A percentile compares a stretch with the other conserved stretches of the same genome.
Evolutionary conservation across 2,888 invertebrate genomes (phyloP).

Genomic region (Elegia similella): DNA sequence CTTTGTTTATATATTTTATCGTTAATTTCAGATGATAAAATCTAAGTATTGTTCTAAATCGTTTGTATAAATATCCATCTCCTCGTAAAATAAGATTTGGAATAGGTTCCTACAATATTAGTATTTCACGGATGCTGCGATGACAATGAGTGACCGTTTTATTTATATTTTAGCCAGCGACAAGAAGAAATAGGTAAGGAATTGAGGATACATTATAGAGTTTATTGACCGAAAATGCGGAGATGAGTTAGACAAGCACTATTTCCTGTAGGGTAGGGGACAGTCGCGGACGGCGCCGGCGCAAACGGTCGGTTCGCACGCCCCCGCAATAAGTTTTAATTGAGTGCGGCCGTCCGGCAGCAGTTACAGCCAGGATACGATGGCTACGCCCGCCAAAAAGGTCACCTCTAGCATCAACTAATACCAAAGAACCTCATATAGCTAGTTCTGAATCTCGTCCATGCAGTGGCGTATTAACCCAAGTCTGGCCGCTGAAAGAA

Average conservation of each 20-base stretch:
- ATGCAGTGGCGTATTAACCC: too few relatives aligned
- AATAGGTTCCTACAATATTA: too few relatives aligned
- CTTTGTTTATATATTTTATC: too few relatives aligned
- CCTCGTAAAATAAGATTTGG: too few relatives aligned
- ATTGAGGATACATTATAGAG: constrained; percentile 31
- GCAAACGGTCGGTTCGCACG: constrained; percentile 66
- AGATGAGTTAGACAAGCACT: constrained; percentile 57
- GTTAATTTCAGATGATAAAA: too few relatives aligned
- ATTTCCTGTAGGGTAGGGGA: constrained; percentile 66
- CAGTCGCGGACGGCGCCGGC: constrained; percentile 27
- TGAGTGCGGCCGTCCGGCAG: constrained; percentile 43
- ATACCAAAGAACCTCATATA: too few relatives aligned
- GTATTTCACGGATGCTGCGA: neutral
- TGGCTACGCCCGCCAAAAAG: constrained; percentile 42
- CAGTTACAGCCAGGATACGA: constrained; percentile 60
- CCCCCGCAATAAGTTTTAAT: constrained; percentile 78
- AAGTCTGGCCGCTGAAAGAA: too few relatives aligned
- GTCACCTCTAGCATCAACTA: neutral
- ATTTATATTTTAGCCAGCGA: neutral
- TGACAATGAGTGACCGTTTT: neutral
- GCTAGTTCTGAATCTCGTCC: too few relatives aligned
- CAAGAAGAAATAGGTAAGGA: neutral
- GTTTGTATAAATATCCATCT: too few relatives aligned
- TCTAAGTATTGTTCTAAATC: too few relatives aligned
- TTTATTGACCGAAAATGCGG: constrained; percentile 57